Conservation (phyloP, 2,797 vertebrate species). For the Platyrinchus mystaceus region DNA sequence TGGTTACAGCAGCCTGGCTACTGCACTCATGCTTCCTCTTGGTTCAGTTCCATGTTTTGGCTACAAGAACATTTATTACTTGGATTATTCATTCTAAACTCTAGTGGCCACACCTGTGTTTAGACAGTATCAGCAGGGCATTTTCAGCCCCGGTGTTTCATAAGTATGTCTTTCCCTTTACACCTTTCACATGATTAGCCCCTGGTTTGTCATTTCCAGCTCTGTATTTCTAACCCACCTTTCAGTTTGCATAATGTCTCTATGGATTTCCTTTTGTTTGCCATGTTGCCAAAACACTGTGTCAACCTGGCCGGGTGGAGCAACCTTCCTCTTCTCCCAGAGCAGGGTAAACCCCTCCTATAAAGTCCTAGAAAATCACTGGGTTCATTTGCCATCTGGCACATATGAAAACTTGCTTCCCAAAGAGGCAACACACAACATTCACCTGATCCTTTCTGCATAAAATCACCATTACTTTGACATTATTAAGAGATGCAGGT, state of each 20-base stretch:
- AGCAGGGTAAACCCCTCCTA: neutral
- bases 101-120: neutral
- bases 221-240: neutral
- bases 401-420: neutral
- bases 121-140: neutral
- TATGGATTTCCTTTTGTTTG: neutral
- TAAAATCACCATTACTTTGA: neutral
- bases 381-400: neutral
- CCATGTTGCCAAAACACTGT: neutral
- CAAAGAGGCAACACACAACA: neutral
- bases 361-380: neutral
- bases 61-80: neutral
- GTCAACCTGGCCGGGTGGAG: neutral
- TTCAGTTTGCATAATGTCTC: neutral
- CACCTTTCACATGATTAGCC: neutral
- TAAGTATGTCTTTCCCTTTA: neutral
- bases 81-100: neutral
- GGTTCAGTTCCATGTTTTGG: neutral
- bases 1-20: neutral
- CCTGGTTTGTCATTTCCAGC: neutral
- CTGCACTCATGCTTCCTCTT: rapidly evolving
- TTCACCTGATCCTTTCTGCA: neutral
- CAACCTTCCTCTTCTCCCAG: neutral
- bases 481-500: neutral
- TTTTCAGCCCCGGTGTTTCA: neutral